Conservation (phyloP, 2,797 vertebrate species). For the Scomberomorus guttatus region DNA sequence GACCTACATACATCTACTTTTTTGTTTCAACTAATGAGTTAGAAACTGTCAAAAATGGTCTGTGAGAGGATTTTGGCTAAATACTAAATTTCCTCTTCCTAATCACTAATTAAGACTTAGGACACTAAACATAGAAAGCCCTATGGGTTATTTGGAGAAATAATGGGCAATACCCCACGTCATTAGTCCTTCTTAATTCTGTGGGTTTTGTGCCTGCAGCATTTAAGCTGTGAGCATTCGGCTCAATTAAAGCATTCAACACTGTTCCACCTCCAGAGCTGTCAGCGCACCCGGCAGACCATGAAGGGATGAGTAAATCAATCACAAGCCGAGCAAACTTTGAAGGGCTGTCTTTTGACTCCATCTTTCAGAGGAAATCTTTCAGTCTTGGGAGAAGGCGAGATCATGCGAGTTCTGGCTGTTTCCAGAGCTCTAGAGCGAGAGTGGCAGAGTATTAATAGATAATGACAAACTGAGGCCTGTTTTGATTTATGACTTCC, state of each 20-base stretch:
- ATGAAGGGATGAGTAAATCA: slow-evolving; percentile 76
- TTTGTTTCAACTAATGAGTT: slow-evolving; percentile 27
- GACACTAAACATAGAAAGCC: slow-evolving; percentile 65
- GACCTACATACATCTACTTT: slow-evolving; percentile 44
- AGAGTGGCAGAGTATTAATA: slow-evolving; percentile 76
- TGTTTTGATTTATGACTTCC: slow-evolving; percentile 84
- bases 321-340: slow-evolving; percentile 70
- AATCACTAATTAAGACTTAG: slow-evolving; percentile 76
- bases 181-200: slow-evolving; percentile 80
- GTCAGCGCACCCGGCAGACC: slow-evolving; percentile 65
- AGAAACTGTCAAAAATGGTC: slow-evolving; percentile 22
- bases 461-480: slow-evolving; percentile 77
- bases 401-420: slow-evolving; percentile 45
- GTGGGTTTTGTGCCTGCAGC: slow-evolving; percentile 74
- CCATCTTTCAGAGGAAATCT: slow-evolving; percentile 63
- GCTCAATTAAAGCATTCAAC: slow-evolving; percentile 76
- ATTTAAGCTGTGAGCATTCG: slow-evolving; percentile 60
- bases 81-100: slow-evolving; percentile 52
- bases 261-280: slow-evolving; percentile 71
- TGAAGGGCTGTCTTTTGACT: slow-evolving; percentile 68
- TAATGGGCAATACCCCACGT: slow-evolving; percentile 72
- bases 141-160: slow-evolving; percentile 77
- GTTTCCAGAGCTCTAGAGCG: slow-evolving; percentile 53
- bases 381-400: slow-evolving; percentile 52
- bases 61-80: slow-evolving; percentile 45